Evolutionary conservation across 2,113 vertebrate genomes (phyloP).

Genomic region (Chloropsis cyanopogon): DNA sequence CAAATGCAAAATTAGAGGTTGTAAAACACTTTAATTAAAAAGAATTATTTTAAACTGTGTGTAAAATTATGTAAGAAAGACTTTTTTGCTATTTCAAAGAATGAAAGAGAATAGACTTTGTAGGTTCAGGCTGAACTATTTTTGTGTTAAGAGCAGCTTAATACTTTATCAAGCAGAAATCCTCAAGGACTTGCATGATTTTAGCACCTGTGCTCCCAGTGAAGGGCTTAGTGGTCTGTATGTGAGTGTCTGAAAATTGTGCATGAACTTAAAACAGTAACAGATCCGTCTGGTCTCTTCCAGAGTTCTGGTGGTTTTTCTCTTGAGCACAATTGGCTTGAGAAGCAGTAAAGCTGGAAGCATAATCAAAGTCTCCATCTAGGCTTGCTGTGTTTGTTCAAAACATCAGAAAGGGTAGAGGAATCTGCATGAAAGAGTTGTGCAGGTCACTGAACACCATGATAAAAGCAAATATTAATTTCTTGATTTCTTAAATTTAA

Average conservation of each 20-base stretch:
- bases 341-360: conserved; percentile 51
- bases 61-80: background rate
- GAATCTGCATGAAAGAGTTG: conserved; percentile 55
- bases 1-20: background rate
- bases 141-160: background rate
- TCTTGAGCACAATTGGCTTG: conserved; percentile 44
- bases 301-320: conserved; percentile 33
- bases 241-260: background rate
- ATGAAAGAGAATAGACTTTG: background rate
- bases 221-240: background rate
- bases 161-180: background rate
- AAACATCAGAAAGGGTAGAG: conserved; percentile 64
- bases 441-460: background rate
- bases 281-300: conserved; percentile 62
- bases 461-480: background rate
- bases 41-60: background rate
- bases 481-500: background rate
- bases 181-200: background rate
- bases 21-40: background rate
- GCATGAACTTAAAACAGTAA: background rate
- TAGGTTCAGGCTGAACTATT: background rate
- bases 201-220: conserved; percentile 9
- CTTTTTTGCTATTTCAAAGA: background rate
- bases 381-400: conserved; percentile 68
- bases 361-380: conserved; percentile 55